phyloP scores from a whole-genome alignment of 1,140 invertebrate genomes.

The Lutraria rhynchaena region DNA sequence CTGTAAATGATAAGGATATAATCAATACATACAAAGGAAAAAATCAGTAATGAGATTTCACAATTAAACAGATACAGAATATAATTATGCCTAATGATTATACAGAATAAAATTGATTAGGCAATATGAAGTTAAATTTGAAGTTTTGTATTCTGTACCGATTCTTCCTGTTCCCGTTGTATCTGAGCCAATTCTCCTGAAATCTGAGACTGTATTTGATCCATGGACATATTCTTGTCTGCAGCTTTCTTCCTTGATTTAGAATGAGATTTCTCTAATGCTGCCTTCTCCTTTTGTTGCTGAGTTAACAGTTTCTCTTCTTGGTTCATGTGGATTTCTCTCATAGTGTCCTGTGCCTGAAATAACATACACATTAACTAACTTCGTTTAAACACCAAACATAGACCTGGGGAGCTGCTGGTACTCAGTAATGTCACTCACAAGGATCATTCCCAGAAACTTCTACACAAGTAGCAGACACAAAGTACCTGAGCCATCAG shows the following conservation, averaged over 20 bases:
- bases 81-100: neutral
- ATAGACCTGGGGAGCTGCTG: no score
- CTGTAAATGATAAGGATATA: no score
- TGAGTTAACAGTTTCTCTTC: conserved; percentile 69
- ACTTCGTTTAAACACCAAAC: no score
- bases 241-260: conserved; percentile 72
- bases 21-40: no score
- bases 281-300: conserved; percentile 67
- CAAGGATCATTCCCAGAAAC: no score
- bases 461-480: no score
- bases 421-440: no score
- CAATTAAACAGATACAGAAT: no score
- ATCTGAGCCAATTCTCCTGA: conserved; percentile 73
- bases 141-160: neutral
- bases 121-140: neutral
- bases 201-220: conserved; percentile 70
- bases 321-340: conserved; percentile 67
- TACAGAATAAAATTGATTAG: neutral
- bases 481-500: no score
- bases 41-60: no score
- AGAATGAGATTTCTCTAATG: conserved; percentile 69
- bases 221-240: conserved; percentile 65
- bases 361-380: neutral
- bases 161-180: conserved; percentile 72
- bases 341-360: conserved; percentile 67